These are phyloP conservation scores for Microctenopoma steveboyesi DNA, from an alignment of 2,797 vertebrate species.

Conservation along the genomic window DNA sequence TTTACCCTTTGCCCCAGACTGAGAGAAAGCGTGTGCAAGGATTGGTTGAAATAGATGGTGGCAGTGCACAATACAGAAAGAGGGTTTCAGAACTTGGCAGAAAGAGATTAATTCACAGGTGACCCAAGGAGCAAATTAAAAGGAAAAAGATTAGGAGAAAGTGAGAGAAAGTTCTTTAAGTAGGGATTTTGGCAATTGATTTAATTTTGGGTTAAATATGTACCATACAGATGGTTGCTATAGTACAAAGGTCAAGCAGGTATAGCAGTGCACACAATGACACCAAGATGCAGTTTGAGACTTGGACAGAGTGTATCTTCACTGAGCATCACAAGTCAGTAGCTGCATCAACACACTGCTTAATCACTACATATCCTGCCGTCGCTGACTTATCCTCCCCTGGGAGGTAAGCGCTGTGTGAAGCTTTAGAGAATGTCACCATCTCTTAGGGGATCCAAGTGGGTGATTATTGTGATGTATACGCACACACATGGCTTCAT, in stretches of 20 bases:
- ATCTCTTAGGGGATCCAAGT: constrained; percentile 3
- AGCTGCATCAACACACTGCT: constrained; percentile 44
- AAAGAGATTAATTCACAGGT: constrained; percentile 37
- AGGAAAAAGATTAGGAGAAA: constrained; percentile 26
- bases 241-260: constrained; percentile 16
- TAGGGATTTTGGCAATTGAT: constrained; percentile 7
- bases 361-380: constrained; percentile 56
- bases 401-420: constrained; percentile 28
- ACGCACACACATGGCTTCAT: constrained; percentile 60
- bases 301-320: constrained; percentile 18
- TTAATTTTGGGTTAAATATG: background rate
- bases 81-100: constrained; percentile 37
- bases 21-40: constrained; percentile 12
- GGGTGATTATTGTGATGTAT: constrained; percentile 27
- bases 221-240: constrained; percentile 33
- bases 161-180: constrained; percentile 19
- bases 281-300: constrained; percentile 26
- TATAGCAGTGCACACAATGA: constrained; percentile 30
- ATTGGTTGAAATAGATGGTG: constrained; percentile 3
- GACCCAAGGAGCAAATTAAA: constrained; percentile 26
- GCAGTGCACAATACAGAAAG: constrained; percentile 17
- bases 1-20: constrained; percentile 30
- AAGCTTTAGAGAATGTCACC: constrained; percentile 28
- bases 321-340: constrained; percentile 30
- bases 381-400: constrained; percentile 48